Percentiles rank a stretch among this genome's conserved stretches.
Conservation (phyloP, 2,797 vertebrate genomes). For the Cirrhinus mrigala region DNA sequence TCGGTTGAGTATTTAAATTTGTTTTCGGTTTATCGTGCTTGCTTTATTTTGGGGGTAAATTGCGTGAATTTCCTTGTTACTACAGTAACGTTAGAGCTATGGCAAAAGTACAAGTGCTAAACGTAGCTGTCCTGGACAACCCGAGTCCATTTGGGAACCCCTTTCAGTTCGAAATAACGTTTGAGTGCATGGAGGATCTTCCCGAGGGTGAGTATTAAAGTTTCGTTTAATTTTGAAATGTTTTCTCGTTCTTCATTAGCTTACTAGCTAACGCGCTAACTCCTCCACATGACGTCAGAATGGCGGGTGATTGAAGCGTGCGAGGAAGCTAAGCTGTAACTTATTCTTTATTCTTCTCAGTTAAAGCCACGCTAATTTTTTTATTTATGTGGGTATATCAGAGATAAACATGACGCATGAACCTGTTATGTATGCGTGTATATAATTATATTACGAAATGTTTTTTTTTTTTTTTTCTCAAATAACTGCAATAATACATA, state of each 20-base stretch:
- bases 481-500: background rate
- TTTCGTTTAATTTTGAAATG: fast-evolving
- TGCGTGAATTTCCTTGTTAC: background rate
- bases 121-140: conserved; percentile 75
- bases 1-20: background rate
- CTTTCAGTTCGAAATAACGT: conserved; percentile 93
- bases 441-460: background rate
- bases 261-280: conserved; percentile 17
- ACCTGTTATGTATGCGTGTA: background rate
- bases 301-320: conserved; percentile 47
- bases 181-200: conserved; percentile 91
- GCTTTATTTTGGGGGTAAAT: background rate
- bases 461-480: too few species aligned
- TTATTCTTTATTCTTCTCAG: background rate
- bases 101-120: conserved; percentile 90
- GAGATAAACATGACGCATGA: background rate
- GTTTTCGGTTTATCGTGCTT: background rate
- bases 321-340: background rate
- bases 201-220: conserved; percentile 81
- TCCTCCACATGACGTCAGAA: conserved; percentile 26
- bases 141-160: conserved; percentile 86
- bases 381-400: background rate
- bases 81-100: conserved; percentile 73
- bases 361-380: background rate
- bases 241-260: background rate